Evolutionary conservation across 2,888 invertebrate species (phyloP).

Genomic region (Megamerina dolium): DNA sequence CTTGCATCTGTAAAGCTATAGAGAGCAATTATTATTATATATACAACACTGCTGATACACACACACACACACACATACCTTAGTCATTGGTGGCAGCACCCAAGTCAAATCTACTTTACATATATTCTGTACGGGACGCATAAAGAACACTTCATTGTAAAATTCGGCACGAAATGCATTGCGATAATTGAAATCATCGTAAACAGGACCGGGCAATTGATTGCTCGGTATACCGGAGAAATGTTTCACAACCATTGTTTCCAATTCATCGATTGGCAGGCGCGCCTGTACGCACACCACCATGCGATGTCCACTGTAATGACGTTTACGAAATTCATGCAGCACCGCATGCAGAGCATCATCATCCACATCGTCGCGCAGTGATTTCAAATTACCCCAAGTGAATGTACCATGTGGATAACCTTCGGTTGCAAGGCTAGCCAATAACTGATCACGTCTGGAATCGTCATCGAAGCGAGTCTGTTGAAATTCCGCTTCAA

Average conservation of each 20-base stretch:
- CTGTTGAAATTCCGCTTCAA: slow-evolving; percentile 86
- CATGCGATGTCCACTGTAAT: slow-evolving; percentile 86
- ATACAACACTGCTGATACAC: too few relatives aligned
- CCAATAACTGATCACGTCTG: slow-evolving; percentile 71
- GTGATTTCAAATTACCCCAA: slow-evolving; percentile 76
- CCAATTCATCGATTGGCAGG: slow-evolving; percentile 44
- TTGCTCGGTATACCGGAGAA: slow-evolving; percentile 69
- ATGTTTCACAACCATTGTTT: slow-evolving; percentile 49
- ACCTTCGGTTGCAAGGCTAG: slow-evolving; percentile 59
- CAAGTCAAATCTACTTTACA: slow-evolving; percentile 56
- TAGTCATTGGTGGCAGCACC: slow-evolving; percentile 39
- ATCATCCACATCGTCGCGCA: slow-evolving; percentile 59
- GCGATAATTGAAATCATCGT: slow-evolving; percentile 47
- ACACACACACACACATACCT: slow-evolving; percentile 21
- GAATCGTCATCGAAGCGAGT: slow-evolving; percentile 67
- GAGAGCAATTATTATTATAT: too few relatives aligned
- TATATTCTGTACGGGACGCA: slow-evolving; percentile 69
- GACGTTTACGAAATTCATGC: slow-evolving; percentile 66
- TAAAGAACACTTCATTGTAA: slow-evolving; percentile 54
- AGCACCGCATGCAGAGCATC: slow-evolving; percentile 64
- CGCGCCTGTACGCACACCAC: slow-evolving; percentile 73
- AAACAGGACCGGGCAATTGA: slow-evolving; percentile 58
- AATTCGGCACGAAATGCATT: slow-evolving; percentile 42
- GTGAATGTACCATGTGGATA: slow-evolving; percentile 72
- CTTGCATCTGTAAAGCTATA: slow-evolving; percentile 41